Conservation (phyloP, 2,113 vertebrate species). For the Pedetes capensis region DNA sequence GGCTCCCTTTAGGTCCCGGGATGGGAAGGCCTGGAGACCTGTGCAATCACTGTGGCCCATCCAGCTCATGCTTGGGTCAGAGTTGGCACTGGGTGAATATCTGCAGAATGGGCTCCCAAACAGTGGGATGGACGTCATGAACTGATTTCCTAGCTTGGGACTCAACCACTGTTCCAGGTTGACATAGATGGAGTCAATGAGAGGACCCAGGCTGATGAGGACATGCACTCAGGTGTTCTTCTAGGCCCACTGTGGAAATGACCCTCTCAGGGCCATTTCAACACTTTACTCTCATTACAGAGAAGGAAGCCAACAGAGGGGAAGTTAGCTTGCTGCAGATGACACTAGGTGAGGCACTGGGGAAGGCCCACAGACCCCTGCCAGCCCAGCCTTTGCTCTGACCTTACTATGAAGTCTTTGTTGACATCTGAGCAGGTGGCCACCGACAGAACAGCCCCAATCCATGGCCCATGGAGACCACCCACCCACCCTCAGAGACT, state of each 20-base stretch:
- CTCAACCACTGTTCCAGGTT: neutral
- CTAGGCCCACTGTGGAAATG: fast-evolving
- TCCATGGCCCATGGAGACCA: neutral
- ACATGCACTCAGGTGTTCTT: fast-evolving
- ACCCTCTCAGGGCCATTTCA: neutral
- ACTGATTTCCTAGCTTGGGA: too few relatives aligned
- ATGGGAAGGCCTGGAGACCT: neutral
- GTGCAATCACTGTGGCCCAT: neutral
- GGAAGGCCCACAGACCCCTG: neutral
- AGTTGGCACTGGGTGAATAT: neutral
- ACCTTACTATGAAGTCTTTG: neutral
- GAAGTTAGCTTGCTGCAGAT: too few relatives aligned
- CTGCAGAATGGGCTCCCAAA: too few relatives aligned
- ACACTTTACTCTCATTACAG: neutral
- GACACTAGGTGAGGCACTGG: neutral
- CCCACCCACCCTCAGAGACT: fast-evolving
- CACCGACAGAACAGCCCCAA: too few relatives aligned
- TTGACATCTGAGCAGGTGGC: neutral
- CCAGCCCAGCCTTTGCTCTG: fast-evolving
- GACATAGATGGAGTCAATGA: fast-evolving
- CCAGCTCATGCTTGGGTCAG: too few relatives aligned
- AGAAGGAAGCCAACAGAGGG: neutral
- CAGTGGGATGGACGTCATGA: fast-evolving
- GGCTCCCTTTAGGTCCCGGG: fast-evolving
- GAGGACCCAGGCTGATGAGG: fast-evolving